Evolutionary conservation across 2,113 vertebrate genomes (phyloP).

Genomic region (Phaethornis superciliosus): DNA sequence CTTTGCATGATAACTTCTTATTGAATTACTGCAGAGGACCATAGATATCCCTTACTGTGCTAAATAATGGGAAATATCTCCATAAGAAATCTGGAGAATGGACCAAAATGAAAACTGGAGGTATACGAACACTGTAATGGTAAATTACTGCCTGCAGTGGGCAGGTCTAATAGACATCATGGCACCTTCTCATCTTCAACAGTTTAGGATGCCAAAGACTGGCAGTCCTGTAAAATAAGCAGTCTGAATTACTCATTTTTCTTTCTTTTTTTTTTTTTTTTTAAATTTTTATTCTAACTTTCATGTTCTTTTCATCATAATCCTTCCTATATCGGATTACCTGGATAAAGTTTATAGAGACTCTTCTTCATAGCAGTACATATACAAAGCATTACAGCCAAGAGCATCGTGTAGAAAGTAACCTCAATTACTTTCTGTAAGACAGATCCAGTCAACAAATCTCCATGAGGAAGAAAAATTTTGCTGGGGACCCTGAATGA

Average conservation of each 20-base stretch:
- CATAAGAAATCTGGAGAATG: slow-evolving; percentile 25
- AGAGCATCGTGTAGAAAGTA: not conserved
- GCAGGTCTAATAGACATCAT: not conserved
- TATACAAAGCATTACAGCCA: not conserved
- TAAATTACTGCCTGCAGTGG: not conserved
- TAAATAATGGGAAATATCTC: slow-evolving; percentile 39
- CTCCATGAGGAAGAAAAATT: not conserved
- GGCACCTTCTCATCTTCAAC: not conserved
- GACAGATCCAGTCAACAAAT: not conserved
- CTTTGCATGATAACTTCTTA: not conserved
- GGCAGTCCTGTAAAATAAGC: not conserved
- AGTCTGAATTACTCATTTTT: not conserved
- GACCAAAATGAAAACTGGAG: slow-evolving; percentile 1
- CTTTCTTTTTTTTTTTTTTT: not conserved
- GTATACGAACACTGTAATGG: not conserved
- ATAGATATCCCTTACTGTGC: not conserved
- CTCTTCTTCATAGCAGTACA: not conserved
- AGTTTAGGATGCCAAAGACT: not conserved
- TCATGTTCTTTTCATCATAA: not conserved
- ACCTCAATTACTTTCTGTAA: not conserved
- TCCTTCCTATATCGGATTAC: not conserved
- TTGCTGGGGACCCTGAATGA: not conserved
- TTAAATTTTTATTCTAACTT: not conserved
- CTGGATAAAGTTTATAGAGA: not conserved
- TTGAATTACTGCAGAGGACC: not conserved